These are phyloP conservation scores for Solenodon paradoxus DNA, from an alignment of 2,113 vertebrate species.

Conservation along the genomic window DNA sequence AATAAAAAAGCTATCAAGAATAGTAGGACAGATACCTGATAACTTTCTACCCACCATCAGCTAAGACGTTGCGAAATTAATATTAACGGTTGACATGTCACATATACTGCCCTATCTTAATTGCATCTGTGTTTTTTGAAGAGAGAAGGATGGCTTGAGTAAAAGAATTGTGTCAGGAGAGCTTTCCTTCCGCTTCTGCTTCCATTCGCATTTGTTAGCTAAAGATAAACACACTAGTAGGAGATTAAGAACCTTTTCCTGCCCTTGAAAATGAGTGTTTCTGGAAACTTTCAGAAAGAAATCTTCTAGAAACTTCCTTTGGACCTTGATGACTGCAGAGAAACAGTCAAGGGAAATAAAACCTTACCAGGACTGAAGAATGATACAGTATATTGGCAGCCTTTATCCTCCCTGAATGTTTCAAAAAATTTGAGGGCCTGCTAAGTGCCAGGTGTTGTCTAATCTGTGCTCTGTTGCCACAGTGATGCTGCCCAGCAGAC, in stretches of 20 bases:
- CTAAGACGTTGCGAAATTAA: background rate
- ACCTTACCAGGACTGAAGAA: background rate
- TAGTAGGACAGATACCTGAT: background rate
- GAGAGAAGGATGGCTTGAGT: background rate
- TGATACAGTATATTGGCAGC: background rate
- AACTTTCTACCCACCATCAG: background rate
- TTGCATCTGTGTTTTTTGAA: background rate
- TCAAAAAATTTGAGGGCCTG: background rate
- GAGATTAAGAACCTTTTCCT: constrained; percentile 3
- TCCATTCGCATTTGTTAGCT: background rate
- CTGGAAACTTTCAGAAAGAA: constrained; percentile 19
- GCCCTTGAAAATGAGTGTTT: constrained; percentile 35
- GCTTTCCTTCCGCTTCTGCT: constrained; percentile 22
- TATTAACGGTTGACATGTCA: background rate
- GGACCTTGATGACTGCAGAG: background rate
- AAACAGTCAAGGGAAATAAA: background rate
- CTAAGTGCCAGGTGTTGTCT: background rate
- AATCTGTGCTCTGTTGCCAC: background rate
- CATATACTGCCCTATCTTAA: background rate
- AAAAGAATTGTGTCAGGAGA: background rate
- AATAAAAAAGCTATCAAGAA: background rate
- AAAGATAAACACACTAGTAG: background rate
- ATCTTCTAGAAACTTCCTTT: background rate
- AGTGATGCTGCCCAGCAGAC: background rate
- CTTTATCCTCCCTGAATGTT: background rate